Conservation (phyloP, 1,140 invertebrate genomes). For the Adelges cooleyi region DNA sequence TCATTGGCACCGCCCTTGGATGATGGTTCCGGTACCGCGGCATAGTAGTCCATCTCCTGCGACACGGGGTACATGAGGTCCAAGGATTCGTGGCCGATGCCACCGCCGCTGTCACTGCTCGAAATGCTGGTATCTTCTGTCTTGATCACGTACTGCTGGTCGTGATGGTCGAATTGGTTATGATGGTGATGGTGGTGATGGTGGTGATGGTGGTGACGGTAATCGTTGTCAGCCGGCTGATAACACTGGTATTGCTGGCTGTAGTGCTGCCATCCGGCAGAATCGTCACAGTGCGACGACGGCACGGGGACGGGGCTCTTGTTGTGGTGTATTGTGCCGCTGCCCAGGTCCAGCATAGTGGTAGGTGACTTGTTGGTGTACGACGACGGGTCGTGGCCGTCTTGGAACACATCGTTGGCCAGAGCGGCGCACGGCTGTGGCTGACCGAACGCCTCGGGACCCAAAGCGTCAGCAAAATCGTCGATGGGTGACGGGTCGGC, state of each 20-base stretch:
- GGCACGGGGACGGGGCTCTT: slow-evolving; percentile 37
- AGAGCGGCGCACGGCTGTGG: slow-evolving; percentile 38
- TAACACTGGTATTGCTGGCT: neutral
- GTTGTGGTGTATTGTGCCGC: slow-evolving; percentile 46
- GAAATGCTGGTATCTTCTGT: no score
- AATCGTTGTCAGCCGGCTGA: neutral
- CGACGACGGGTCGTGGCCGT: slow-evolving; percentile 44
- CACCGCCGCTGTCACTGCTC: no score
- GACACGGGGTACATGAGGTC: neutral
- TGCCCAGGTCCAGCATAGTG: slow-evolving; percentile 56
- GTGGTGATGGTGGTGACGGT: neutral
- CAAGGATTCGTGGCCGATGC: neutral
- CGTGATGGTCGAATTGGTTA: neutral
- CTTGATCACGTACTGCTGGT: neutral
- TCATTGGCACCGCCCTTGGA: neutral
- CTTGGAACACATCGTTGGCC: slow-evolving; percentile 58
- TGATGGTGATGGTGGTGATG: neutral
- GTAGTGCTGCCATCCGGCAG: neutral
- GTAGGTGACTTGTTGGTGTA: slow-evolving; percentile 49
- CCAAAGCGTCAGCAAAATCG: neutral
- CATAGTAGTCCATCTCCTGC: neutral
- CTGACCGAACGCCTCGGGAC: slow-evolving; percentile 31
- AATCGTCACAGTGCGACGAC: neutral
- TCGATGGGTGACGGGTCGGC: neutral
- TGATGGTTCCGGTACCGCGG: neutral